Evolutionary conservation across 2,888 invertebrate species (phyloP).

Genomic region (Rhingia rostrata): DNA sequence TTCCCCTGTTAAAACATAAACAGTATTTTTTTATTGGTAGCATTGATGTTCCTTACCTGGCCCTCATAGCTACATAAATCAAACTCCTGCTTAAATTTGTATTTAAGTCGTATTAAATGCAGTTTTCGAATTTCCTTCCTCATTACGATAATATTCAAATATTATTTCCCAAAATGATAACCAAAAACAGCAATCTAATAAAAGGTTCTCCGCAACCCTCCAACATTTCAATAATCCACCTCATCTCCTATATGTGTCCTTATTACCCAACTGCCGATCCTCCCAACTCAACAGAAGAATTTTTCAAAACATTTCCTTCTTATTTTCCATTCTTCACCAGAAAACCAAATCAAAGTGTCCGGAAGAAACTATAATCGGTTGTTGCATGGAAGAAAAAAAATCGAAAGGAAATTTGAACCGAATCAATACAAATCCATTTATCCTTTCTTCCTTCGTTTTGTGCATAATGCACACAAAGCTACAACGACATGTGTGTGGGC

Average conservation of each 20-base stretch:
- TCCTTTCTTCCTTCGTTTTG: conserved; percentile 71
- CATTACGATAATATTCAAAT: conserved; percentile 15
- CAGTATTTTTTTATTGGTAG: too few species aligned
- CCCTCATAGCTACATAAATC: too few species aligned
- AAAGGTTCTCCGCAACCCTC: conserved; percentile 10
- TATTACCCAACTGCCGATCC: conserved; percentile 26
- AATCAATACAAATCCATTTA: conserved; percentile 75
- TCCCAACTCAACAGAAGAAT: not conserved
- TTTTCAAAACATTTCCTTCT: not conserved
- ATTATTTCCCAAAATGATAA: conserved; percentile 47
- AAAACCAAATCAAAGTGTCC: conserved; percentile 72
- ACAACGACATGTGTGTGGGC: conserved; percentile 45
- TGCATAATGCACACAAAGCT: conserved; percentile 67
- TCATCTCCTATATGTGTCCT: conserved; percentile 27
- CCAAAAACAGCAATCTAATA: conserved; percentile 57
- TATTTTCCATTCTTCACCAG: conserved; percentile 18
- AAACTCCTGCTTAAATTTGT: too few species aligned
- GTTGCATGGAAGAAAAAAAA: conserved; percentile 2
- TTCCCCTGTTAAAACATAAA: too few species aligned
- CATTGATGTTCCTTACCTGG: too few species aligned
- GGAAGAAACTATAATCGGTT: conserved; percentile 69
- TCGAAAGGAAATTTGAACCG: conserved; percentile 64
- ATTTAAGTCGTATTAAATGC: too few species aligned
- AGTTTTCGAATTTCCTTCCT: not conserved
- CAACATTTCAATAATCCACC: conserved; percentile 24